A percentile compares a stretch with the other conserved stretches of the same genome.
phyloP scores from a whole-genome alignment of 2,888 invertebrate genomes.

The Azorinus chamasolen region DNA sequence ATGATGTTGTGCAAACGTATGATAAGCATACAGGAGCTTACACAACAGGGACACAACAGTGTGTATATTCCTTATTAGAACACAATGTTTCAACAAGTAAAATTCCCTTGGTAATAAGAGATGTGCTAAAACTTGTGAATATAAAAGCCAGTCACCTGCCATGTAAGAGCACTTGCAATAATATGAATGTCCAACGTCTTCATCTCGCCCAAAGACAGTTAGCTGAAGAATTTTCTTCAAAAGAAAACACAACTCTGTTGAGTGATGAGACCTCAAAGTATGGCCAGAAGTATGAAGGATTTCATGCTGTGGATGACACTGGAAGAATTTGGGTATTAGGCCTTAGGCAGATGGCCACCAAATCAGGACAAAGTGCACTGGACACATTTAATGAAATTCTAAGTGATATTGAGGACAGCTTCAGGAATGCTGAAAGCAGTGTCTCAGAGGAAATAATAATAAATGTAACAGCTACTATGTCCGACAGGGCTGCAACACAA shows the following conservation, averaged over 20 bases:
- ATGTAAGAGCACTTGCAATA: conserved; percentile 42
- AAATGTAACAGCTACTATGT: conserved; percentile 30
- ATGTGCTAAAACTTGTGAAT: conserved; percentile 44
- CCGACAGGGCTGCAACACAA: conserved; percentile 20
- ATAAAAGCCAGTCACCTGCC: conserved; percentile 40
- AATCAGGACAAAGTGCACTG: conserved; percentile 19
- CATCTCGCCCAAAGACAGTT: conserved; percentile 49
- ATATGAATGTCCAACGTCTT: conserved; percentile 54
- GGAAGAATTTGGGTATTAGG: conserved; percentile 38
- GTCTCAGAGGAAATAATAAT: conserved; percentile 12
- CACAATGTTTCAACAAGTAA: conserved; percentile 45
- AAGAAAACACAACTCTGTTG: conserved; percentile 39
- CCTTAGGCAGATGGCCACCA: conserved; percentile 17
- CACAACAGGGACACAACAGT: conserved; percentile 37
- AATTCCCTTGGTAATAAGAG: conserved; percentile 38
- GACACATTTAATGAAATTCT: conserved; percentile 12
- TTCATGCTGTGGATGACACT: conserved; percentile 53
- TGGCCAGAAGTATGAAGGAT: conserved; percentile 54
- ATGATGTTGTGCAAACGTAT: conserved; percentile 23
- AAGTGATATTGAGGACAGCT: conserved; percentile 19
- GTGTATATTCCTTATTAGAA: conserved; percentile 44
- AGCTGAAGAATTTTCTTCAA: conserved; percentile 41
- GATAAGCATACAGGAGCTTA: conserved; percentile 23
- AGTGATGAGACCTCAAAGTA: conserved; percentile 57
- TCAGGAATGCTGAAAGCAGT: background rate